Evolutionary conservation across 2,888 invertebrate species (phyloP).

Genomic region (Hirtodrosophila cameraria): DNA sequence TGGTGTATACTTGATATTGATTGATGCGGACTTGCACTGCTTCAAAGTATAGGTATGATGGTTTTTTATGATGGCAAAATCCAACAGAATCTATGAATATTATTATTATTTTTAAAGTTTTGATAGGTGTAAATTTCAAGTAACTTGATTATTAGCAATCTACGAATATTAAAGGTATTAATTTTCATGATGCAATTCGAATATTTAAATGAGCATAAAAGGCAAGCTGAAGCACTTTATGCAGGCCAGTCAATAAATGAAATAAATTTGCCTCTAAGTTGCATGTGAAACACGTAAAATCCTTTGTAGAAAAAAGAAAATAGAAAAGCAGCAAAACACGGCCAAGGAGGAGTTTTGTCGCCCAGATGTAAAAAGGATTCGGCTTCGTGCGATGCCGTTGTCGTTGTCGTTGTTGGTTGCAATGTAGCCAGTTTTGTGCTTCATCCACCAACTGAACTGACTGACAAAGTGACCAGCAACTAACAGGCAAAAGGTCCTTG

Average conservation of each 20-base stretch:
- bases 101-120: neutral
- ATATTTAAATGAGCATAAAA: slow-evolving; percentile 1
- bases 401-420: slow-evolving; percentile 41
- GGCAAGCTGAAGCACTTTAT: slow-evolving; percentile 4
- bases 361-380: slow-evolving; percentile 72
- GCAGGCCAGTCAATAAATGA: slow-evolving; percentile 35
- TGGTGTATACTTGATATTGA: slow-evolving; percentile 66
- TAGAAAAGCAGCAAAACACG: slow-evolving; percentile 30
- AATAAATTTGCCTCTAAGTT: slow-evolving; percentile 56
- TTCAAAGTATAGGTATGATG: slow-evolving; percentile 13
- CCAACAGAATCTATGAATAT: slow-evolving; percentile 3
- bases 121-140: neutral
- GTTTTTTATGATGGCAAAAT: neutral
- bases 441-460: slow-evolving; percentile 29
- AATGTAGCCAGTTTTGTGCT: slow-evolving; percentile 24
- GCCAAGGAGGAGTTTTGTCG: slow-evolving; percentile 68
- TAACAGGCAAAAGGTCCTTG: slow-evolving; percentile 22
- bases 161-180: neutral
- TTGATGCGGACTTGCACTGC: slow-evolving; percentile 56
- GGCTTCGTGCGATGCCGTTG: slow-evolving; percentile 39
- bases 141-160: no score
- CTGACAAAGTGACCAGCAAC: slow-evolving; percentile 73
- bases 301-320: slow-evolving; percentile 28
- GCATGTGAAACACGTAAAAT: slow-evolving; percentile 67
- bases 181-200: slow-evolving; percentile 11